Evolutionary conservation across 2,113 vertebrate genomes (phyloP).

Genomic region (Emydocephalus ijimae): DNA sequence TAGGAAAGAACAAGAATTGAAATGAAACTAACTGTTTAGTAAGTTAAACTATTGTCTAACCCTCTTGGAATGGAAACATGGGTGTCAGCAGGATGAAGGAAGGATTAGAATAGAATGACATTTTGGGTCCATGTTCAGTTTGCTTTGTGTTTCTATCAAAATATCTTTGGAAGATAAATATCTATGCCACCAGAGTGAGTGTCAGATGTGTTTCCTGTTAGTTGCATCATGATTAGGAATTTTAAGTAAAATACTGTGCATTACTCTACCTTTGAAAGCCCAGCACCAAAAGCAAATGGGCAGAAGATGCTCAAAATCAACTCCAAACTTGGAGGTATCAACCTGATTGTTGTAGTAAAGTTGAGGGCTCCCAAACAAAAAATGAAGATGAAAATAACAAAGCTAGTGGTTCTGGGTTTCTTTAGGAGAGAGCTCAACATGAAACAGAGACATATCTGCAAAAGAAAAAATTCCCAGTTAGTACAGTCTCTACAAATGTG

Average conservation of each 20-base stretch:
- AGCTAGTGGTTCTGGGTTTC: conserved; percentile 78
- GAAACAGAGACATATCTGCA: conserved; percentile 85
- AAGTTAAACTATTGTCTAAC: not conserved
- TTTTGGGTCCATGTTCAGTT: not conserved
- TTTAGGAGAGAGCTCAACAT: conserved; percentile 83
- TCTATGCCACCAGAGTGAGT: no score
- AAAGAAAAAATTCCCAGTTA: not conserved
- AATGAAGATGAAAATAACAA: conserved; percentile 74
- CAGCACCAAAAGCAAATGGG: conserved; percentile 81
- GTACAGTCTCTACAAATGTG: not conserved
- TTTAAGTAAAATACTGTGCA: not conserved
- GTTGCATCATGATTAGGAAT: not conserved
- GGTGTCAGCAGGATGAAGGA: not conserved
- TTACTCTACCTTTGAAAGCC: conserved; percentile 73
- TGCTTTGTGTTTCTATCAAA: not conserved
- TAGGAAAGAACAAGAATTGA: not conserved
- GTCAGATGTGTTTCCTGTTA: not conserved
- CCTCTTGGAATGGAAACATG: not conserved
- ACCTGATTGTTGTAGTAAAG: conserved; percentile 69
- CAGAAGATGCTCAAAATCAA: conserved; percentile 81
- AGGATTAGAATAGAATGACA: not conserved
- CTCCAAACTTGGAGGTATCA: conserved; percentile 70
- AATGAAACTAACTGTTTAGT: not conserved
- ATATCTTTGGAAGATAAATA: not conserved
- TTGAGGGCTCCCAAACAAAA: conserved; percentile 77